Evolutionary conservation across 2,888 invertebrate species (phyloP).

Genomic region (Molorchus minor): DNA sequence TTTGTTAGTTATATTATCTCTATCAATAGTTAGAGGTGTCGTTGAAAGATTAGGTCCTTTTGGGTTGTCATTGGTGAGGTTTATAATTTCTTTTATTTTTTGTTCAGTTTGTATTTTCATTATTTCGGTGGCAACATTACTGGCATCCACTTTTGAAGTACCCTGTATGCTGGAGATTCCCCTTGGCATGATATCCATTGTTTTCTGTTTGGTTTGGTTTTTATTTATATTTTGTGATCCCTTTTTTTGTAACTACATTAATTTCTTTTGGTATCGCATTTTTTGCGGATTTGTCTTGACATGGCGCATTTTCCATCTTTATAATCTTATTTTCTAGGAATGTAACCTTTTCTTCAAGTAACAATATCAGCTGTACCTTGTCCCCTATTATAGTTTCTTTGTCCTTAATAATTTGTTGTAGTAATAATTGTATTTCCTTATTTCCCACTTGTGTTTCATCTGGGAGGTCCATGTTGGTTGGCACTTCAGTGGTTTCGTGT

Average conservation of each 20-base stretch:
- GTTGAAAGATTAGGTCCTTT: too few relatives aligned
- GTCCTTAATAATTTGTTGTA: not conserved
- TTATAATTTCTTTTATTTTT: slow-evolving; percentile 19
- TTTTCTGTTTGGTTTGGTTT: too few relatives aligned
- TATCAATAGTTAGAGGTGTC: too few relatives aligned
- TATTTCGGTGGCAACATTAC: slow-evolving; percentile 13
- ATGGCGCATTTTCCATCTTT: too few relatives aligned
- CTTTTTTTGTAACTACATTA: too few relatives aligned
- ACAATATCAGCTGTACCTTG: not conserved
- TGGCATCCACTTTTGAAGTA: not conserved
- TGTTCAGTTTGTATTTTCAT: slow-evolving; percentile 14
- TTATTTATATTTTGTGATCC: too few relatives aligned
- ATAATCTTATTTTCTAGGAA: not conserved
- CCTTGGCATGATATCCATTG: too few relatives aligned
- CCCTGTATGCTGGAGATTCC: too few relatives aligned
- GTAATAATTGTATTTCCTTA: slow-evolving; percentile 3
- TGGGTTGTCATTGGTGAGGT: not conserved
- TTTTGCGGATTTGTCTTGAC: too few relatives aligned
- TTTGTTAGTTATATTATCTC: too few relatives aligned
- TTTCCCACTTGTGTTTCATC: not conserved
- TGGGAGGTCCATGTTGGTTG: not conserved
- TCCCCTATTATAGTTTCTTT: slow-evolving; percentile 9
- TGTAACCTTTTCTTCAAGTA: slow-evolving; percentile 9
- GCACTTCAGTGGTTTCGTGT: not conserved
- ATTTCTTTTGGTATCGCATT: too few relatives aligned